A percentile compares a stretch with the other conserved stretches of the same genome.
phyloP scores from a whole-genome alignment of 1,140 invertebrate genomes.

The Choristoneura fumiferana region DNA sequence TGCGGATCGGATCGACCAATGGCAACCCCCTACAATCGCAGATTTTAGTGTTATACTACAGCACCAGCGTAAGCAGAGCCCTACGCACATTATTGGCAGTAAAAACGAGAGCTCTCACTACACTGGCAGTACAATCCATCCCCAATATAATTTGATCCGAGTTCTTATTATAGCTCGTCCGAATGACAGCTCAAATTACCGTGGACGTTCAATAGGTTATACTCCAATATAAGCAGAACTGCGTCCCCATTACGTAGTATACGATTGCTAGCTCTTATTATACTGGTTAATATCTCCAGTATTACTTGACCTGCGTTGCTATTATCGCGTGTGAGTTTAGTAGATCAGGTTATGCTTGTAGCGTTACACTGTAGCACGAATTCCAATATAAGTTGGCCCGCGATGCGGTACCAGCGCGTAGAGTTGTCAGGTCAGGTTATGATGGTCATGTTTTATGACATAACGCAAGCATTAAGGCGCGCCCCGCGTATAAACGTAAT shows the following conservation, averaged over 20 bases:
- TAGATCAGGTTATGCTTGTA: slow-evolving; percentile 39
- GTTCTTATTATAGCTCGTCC: not conserved
- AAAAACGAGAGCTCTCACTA: slow-evolving; percentile 6
- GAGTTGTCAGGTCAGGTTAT: slow-evolving; percentile 43
- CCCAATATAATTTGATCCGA: not conserved
- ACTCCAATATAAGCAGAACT: not conserved
- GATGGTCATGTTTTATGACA: slow-evolving; percentile 58
- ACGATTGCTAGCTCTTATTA: not conserved
- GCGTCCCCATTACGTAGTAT: not conserved
- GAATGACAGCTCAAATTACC: slow-evolving; percentile 9
- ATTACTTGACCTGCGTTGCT: slow-evolving; percentile 18
- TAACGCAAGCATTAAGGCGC: slow-evolving; percentile 59
- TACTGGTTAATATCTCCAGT: not conserved
- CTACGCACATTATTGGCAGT: slow-evolving; percentile 24
- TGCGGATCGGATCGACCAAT: slow-evolving; percentile 65
- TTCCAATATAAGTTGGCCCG: not conserved
- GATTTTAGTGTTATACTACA: slow-evolving; percentile 63
- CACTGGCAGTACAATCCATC: too few species aligned
- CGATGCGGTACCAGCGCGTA: not conserved
- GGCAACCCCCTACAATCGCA: slow-evolving; percentile 35
- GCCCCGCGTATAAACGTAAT: slow-evolving; percentile 71
- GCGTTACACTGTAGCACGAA: slow-evolving; percentile 25
- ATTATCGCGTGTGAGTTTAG: slow-evolving; percentile 30
- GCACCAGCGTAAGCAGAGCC: slow-evolving; percentile 38
- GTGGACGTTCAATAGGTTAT: not conserved